Base-by-base conservation (phyloP, 2,888 invertebrate species). In the Crepidodera aurea region DNA sequence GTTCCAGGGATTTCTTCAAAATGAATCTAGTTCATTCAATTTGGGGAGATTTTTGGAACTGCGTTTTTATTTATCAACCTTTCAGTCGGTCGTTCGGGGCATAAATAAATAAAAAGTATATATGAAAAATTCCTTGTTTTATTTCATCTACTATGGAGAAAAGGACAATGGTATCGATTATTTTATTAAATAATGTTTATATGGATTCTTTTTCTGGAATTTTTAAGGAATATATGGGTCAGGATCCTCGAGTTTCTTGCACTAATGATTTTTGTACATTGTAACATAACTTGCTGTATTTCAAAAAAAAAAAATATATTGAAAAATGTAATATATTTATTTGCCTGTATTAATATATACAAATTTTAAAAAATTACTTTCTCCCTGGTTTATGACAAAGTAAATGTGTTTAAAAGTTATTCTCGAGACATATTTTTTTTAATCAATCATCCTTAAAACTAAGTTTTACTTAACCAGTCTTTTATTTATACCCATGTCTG, bases 1-100 rank as follows among this genome's bases (percentile, higher is more conserved):
- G 69, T 73, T 78, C 78, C 79, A 80, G 69, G 67, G 71, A 72
- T 77, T 71, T 77, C 78, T 75, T 72, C 70, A 79, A 77, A 77
- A 71, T 70, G 66, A 61, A 60, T 18, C 37, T 40, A 40, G 34
- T 16, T 27, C 10, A 34, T 19, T 44, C 58, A 56, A 75, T 77
- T 73, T 78, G 70, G 64, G 65, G 77, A 77, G 75, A 78, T 75
- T 70, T 73, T 75, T 78, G 77, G 79, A 78, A 73, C 69, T 70
- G 77, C 75, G 59, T 77, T 78, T 78, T 80, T 79, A 71, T 77
- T 77, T 78, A 75, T 71, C 62, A 68, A 70, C 72, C 73, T 71
- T 66, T 66, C 68, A 66, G 59, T 70, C 69, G 69, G 68, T 66
- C 61, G 55, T 58, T 55, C 65, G 65, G 60, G 64, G 62, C 51